Conservation (phyloP, 2,888 invertebrate genomes). For the Mimumesa dahlbomi region DNA sequence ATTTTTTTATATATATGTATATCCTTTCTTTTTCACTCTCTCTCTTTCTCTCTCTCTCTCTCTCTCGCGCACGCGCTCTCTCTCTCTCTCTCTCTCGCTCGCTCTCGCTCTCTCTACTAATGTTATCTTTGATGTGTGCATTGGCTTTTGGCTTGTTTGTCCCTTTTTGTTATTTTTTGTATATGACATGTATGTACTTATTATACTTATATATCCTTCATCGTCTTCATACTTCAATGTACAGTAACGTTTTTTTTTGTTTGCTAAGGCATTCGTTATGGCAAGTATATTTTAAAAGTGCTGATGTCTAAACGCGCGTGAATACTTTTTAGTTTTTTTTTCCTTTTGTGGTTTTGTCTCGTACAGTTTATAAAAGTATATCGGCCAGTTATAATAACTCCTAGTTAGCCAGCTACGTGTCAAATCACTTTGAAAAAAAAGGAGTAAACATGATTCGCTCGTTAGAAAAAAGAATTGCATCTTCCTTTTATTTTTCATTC, state of each 20-base stretch:
- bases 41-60: too few relatives aligned
- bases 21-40: too few relatives aligned
- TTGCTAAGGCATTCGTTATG: conserved; percentile 79
- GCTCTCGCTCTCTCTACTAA: too few relatives aligned
- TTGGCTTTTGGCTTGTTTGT: conserved; percentile 36
- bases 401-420: conserved; percentile 57
- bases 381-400: conserved; percentile 47
- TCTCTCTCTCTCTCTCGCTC: too few relatives aligned
- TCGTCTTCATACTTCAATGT: conserved; percentile 56
- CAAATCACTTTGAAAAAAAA: conserved; percentile 51
- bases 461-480: conserved; percentile 51
- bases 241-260: conserved; percentile 61
- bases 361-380: conserved; percentile 58
- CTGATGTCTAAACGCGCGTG: conserved; percentile 68
- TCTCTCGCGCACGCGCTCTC: too few relatives aligned
- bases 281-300: conserved; percentile 76
- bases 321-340: conserved; percentile 54
- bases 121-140: conserved; percentile 48
- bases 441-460: conserved; percentile 51
- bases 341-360: too few relatives aligned
- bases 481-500: background rate
- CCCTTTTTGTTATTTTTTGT: conserved; percentile 40
- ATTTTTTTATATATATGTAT: conserved; percentile 4
- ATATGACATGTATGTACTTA: conserved; percentile 54
- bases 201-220: conserved; percentile 51